A percentile compares a stretch with the other conserved stretches of the same genome.
These are phyloP conservation scores for Andrena marginata DNA, from an alignment of 2,888 invertebrate species.

Conservation along the genomic window DNA sequence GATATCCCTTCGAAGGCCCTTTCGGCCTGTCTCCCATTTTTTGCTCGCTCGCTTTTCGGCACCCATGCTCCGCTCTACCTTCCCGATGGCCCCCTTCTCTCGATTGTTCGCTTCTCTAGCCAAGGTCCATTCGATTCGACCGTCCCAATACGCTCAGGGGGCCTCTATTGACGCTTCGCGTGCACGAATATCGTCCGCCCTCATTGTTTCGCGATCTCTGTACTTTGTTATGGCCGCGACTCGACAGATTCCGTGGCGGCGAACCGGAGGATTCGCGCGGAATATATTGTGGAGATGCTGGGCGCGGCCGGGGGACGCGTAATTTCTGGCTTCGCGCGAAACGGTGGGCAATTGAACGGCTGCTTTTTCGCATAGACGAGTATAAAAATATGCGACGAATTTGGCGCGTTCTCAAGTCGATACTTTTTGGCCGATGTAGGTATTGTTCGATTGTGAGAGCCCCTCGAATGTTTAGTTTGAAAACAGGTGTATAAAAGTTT, in stretches of 20 bases:
- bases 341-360: not conserved
- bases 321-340: not conserved
- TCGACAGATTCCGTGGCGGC: not conserved
- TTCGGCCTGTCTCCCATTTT: conserved; percentile 61
- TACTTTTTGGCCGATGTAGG: no score
- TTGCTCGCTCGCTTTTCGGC: conserved; percentile 67
- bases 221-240: conserved; percentile 6
- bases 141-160: conserved; percentile 15
- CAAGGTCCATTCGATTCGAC: conserved; percentile 24
- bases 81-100: conserved; percentile 19
- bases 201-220: conserved; percentile 15
- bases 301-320: conserved; percentile 3
- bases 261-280: conserved; percentile 3
- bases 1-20: conserved; percentile 33
- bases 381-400: no score
- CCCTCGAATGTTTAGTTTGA: no score
- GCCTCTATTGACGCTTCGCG: not conserved
- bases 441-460: no score
- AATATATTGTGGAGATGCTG: conserved; percentile 40
- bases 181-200: not conserved
- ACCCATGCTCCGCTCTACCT: conserved; percentile 43
- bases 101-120: conserved; percentile 53
- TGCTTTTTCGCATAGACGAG: not conserved
- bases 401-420: no score
- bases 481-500: no score